Percentiles rank a stretch among this genome's conserved stretches.
Conservation (phyloP, 1,140 invertebrate species). For the Aphelinus atriplicis region DNA sequence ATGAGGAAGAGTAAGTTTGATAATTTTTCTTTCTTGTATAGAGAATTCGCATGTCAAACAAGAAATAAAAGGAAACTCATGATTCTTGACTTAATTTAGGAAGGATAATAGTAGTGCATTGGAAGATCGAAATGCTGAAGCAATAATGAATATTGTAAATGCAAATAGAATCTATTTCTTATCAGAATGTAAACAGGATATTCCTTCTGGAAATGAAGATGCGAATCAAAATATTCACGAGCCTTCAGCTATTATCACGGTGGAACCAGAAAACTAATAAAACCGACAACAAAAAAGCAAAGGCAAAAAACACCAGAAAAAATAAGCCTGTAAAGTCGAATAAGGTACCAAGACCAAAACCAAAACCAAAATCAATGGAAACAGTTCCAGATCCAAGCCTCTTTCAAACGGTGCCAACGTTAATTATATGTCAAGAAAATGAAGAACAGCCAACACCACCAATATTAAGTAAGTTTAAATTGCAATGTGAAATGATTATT, state of each 20-base stretch:
- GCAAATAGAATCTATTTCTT: conserved; percentile 27
- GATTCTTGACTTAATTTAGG: conserved; percentile 22
- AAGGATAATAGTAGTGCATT: conserved; percentile 31
- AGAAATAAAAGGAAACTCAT: too few relatives aligned
- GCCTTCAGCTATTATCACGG: neutral
- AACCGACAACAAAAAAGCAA: neutral
- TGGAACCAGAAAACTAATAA: conserved; percentile 4
- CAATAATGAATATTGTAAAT: conserved; percentile 38
- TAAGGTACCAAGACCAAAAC: too few relatives aligned
- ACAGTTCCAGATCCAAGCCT: too few relatives aligned
- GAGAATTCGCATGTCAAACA: too few relatives aligned
- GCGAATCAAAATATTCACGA: neutral
- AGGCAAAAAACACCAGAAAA: neutral
- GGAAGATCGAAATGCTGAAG: conserved; percentile 37
- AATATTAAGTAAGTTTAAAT: too few relatives aligned
- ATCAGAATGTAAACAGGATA: neutral
- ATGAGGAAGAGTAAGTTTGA: conserved; percentile 43
- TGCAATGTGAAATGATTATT: too few relatives aligned
- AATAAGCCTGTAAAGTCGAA: too few relatives aligned
- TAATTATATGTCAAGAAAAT: conserved; percentile 56
- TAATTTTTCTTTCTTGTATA: too few relatives aligned
- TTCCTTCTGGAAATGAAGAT: neutral
- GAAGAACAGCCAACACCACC: too few relatives aligned
- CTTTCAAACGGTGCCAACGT: conserved; percentile 47
- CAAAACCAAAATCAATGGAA: too few relatives aligned